Conservation (phyloP, 2,797 vertebrate species). For the Balearica regulorum region DNA sequence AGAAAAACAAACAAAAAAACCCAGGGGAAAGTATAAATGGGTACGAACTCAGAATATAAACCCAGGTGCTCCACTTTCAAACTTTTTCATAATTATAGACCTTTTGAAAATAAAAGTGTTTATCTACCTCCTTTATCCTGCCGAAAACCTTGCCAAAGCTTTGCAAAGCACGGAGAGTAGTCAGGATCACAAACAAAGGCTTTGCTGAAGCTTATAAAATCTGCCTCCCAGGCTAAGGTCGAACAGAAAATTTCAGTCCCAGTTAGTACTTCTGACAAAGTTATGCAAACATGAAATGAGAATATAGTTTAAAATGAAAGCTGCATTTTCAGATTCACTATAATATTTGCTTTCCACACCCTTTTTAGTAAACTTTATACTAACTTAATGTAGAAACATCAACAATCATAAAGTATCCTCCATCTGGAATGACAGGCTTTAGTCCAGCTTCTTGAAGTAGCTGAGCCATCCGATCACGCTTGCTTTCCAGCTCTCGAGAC, state of each 20-base stretch:
- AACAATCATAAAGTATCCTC: slow-evolving; percentile 94
- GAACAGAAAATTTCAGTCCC: not conserved
- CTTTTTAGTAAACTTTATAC: slow-evolving; percentile 33
- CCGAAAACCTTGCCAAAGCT: not conserved
- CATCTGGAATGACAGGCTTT: slow-evolving; percentile 88
- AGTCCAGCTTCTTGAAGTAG: slow-evolving; percentile 84
- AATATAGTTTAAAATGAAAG: not conserved
- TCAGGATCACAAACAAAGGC: not conserved
- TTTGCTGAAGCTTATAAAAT: not conserved
- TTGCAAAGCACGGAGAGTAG: not conserved
- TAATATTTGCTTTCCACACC: not conserved
- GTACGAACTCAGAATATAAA: not conserved
- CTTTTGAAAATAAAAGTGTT: not conserved
- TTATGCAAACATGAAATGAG: not conserved
- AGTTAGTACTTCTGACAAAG: not conserved
- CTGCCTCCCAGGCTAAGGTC: not conserved
- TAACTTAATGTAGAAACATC: slow-evolving; percentile 87
- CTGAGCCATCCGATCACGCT: slow-evolving; percentile 85
- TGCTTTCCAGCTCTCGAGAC: slow-evolving; percentile 84
- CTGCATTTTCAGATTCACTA: not conserved
- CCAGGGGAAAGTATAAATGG: not conserved
- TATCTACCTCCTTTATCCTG: not conserved
- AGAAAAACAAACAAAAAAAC: not conserved
- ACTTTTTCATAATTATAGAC: not conserved
- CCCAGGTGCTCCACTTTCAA: not conserved